These are phyloP conservation scores for Pammene fasciana DNA, from an alignment of 2,888 invertebrate species.

Conservation along the genomic window DNA sequence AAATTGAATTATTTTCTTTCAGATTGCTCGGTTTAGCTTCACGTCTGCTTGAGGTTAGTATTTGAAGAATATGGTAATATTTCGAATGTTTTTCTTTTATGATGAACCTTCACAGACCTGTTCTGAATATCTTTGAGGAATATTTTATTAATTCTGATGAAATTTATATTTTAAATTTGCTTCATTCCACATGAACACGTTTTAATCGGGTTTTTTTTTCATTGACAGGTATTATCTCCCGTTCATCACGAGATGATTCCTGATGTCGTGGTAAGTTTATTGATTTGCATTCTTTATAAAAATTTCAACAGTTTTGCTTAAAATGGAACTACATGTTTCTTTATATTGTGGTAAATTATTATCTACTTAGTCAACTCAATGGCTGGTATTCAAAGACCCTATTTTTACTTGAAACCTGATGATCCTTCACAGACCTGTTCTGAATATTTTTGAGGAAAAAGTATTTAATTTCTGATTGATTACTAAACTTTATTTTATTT, in stretches of 20 bases:
- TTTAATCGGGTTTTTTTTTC: not conserved
- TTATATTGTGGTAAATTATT: no score
- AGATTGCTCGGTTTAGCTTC: not conserved
- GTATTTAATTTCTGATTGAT: constrained; percentile 45
- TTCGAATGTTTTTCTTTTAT: not conserved
- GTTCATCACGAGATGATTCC: not conserved
- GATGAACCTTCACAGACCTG: constrained; percentile 64
- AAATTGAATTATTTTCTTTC: not conserved
- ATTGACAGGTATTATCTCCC: constrained; percentile 4
- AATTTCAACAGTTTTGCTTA: no score
- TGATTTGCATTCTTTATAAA: not conserved
- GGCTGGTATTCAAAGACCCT: no score
- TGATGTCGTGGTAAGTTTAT: not conserved
- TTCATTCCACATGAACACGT: not conserved
- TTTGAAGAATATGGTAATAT: not conserved
- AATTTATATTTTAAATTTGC: not conserved
- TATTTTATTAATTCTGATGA: constrained; percentile 46
- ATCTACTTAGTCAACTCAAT: no score
- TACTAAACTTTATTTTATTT: constrained; percentile 1
- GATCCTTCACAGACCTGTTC: constrained; percentile 67
- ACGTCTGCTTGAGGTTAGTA: constrained; percentile 21
- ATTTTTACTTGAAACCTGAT: constrained; percentile 30
- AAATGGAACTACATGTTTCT: no score
- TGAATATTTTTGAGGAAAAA: constrained; percentile 61
- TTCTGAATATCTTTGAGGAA: constrained; percentile 66